Evolutionary conservation across 2,888 invertebrate species (phyloP), one percentile per base, ranked within the genome.

Genomic region (Geophilus truncorum): DNA sequence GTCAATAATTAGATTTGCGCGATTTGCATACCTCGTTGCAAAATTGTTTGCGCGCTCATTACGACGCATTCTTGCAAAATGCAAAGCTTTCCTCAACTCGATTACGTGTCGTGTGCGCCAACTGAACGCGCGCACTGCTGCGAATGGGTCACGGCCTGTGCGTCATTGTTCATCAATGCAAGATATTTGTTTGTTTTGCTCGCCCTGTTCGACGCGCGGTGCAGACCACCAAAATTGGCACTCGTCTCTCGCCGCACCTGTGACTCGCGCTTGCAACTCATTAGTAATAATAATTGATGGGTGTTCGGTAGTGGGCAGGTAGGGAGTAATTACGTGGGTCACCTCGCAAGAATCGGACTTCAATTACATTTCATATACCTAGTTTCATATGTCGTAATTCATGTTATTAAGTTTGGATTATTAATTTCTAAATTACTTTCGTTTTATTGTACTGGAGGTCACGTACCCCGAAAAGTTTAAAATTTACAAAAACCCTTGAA

Each of bases 121-220:
- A 10, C 40, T 7, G 18, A 70, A 25, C 23, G n/a, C n/a, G 70
- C 28, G 12, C 70, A 70, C 28, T 25, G 70, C 28, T 10, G 70
- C 70, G 70, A 28, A 28, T n/a, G 70, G 70, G 70, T 70, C 70
- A 70, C 25, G 28, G 70, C 70, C 70, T n/a, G 25, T 70, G 70
- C 28, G 70, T 70, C 70, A 70, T 70, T 70, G 70, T 70, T 70
- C 70, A 70, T 70, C 70, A 70, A 70, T 70, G 70, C 28, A 70
- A n/a, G 70, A 70, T 70, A 70, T 70, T 70, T 70, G 70, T 70
- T 70, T 70, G 70, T 28, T 70, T 25, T 5, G 28, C 6, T 70
- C 28, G 70, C 2, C n/a, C 28, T 28, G 25, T 70, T n/a, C n/a
- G n/a, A n/a, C n/a, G n/a, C n/a, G n/a, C n/a, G n/a, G n/a, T n/a